These are phyloP conservation scores for Brachionus asplanchnoidis DNA, from an alignment of 1,140 invertebrate species.

Conservation along the genomic window DNA sequence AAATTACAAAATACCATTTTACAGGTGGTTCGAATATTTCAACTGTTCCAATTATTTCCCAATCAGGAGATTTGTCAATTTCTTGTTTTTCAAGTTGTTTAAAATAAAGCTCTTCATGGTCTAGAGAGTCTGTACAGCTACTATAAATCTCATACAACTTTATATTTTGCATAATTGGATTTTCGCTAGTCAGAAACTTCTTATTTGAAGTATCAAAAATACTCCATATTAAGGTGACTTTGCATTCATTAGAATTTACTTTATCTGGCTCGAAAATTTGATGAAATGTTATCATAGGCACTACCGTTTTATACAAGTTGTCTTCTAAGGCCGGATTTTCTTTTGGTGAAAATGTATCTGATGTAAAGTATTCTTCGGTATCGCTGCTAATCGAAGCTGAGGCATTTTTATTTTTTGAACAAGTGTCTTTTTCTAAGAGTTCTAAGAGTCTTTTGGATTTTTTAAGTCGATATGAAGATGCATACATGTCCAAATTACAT, in stretches of 20 bases:
- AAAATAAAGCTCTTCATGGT: not conserved
- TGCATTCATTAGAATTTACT: not conserved
- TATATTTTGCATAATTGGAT: not conserved
- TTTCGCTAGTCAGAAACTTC: not conserved
- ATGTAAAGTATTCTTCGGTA: not conserved
- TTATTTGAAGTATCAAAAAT: not conserved
- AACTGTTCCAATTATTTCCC: slow-evolving; percentile 1
- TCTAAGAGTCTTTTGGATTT: not conserved
- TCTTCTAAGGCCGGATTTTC: not conserved
- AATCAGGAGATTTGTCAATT: not conserved
- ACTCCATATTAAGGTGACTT: slow-evolving; percentile 12
- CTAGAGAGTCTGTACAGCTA: not conserved
- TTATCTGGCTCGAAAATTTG: not conserved
- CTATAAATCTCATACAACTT: not conserved
- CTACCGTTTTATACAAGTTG: not conserved
- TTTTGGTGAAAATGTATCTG: not conserved
- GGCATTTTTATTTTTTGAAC: not conserved
- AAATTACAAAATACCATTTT: not conserved
- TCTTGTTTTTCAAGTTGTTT: not conserved
- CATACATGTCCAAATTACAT: not conserved
- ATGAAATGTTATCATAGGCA: not conserved
- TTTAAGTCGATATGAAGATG: not conserved
- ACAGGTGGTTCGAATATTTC: not conserved
- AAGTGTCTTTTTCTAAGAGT: not conserved
- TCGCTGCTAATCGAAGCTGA: not conserved